Base-by-base conservation (phyloP, 2,888 invertebrate species). In the Hirudinaria manillensis region DNA sequence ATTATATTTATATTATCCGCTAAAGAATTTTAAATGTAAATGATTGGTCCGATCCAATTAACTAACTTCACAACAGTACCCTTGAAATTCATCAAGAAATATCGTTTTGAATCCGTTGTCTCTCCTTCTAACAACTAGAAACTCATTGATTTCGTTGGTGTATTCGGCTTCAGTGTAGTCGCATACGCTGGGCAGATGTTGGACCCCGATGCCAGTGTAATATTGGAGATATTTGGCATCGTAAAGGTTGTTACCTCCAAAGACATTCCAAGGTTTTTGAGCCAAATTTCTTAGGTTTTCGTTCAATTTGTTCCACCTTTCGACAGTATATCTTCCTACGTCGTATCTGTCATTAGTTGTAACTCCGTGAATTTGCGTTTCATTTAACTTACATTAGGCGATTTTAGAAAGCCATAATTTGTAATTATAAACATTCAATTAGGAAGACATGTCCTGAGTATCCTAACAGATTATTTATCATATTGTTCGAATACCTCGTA, bases 241-340 rank as follows among this genome's bases (percentile, higher is more conserved):
- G 29, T 78, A 78, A 27, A 73, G 29, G 61, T 77, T 78, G 70
- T 76, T 78, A 19, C 77, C 77, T 10, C 70, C 74, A 3, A 77
- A 34, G 0, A 78, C 36, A 51, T 77, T 75, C 74, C 77, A 75
- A 10, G 77, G 77, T 21, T 75, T 67, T 45, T 72, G 32, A 21
- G 77, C 51, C 27, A 77, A 51, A 29, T n/a, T 65, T 13, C 51
- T 75, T 16, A 77, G 72, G 75, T 78, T 77, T 56, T 78, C 76
- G 53, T 78, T 78, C 51, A 75, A 71, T 53, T 74, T 76, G 0
- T 21, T 72, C 78, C 78, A 78, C 51, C 70, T 67, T 32, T 76
- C 73, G 7, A 38, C 61, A 36, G 72, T 72, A 56, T 72, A 76
- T 38, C 76, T 72, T 24, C 76, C 76, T 10, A 73, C 72, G 55